Conservation (phyloP, 2,113 vertebrate species). For the Passer montanus region DNA sequence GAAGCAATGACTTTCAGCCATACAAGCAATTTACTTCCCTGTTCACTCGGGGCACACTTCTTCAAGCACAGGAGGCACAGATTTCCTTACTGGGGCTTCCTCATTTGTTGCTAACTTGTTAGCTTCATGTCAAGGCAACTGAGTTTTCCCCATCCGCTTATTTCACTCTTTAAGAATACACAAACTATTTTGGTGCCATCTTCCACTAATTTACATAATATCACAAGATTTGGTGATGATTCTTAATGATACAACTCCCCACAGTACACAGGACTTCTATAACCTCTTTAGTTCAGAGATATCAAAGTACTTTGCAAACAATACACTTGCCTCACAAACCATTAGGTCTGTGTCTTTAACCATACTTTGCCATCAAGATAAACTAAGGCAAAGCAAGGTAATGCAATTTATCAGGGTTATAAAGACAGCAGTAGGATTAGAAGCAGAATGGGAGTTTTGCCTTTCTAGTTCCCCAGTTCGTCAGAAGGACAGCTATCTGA, state of each 20-base stretch:
- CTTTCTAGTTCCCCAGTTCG: neutral
- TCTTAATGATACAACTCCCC: neutral
- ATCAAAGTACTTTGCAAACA: neutral
- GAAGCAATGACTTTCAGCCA: neutral
- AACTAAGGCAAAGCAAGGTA: neutral
- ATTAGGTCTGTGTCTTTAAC: neutral
- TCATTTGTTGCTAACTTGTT: neutral
- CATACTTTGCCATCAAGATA: neutral
- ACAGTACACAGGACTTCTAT: neutral
- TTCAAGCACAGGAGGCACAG: neutral
- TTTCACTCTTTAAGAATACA: neutral
- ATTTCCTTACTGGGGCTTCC: neutral
- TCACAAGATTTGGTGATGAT: neutral
- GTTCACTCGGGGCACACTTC: neutral
- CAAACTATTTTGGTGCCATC: neutral
- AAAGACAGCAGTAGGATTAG: neutral
- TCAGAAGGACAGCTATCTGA: neutral
- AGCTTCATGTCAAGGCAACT: neutral
- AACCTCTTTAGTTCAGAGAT: neutral
- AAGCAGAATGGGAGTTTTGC: neutral
- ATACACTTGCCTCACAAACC: neutral
- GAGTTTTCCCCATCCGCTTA: neutral
- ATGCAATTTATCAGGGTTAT: neutral
- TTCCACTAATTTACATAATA: neutral
- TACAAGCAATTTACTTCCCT: neutral